Evolutionary conservation across 2,888 invertebrate species (phyloP).

Genomic region (Pristionchus exspectatus): DNA sequence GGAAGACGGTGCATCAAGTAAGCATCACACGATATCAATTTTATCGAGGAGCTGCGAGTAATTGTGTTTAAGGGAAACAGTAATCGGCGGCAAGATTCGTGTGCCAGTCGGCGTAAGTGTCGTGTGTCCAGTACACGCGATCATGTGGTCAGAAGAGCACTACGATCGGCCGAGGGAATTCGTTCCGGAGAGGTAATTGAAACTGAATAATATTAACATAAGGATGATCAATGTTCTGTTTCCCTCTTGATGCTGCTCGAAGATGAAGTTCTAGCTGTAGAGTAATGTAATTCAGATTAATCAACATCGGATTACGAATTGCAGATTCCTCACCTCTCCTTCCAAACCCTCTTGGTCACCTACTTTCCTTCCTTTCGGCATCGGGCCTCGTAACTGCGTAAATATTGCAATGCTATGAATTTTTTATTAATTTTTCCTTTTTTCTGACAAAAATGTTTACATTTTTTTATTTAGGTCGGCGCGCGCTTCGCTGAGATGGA

Average conservation of each 20-base stretch:
- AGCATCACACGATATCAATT: neutral
- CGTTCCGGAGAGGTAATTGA: conserved; percentile 35
- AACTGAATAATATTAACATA: too few relatives aligned
- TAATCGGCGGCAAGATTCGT: neutral
- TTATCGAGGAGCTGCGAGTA: too few relatives aligned
- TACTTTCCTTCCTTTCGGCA: conserved; percentile 41
- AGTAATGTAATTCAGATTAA: too few relatives aligned
- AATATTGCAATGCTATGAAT: too few relatives aligned
- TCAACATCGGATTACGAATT: too few relatives aligned
- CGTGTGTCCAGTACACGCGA: conserved; percentile 34
- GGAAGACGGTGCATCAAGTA: conserved; percentile 37
- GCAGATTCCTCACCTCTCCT: conserved; percentile 3
- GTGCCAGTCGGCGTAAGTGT: conserved; percentile 49
- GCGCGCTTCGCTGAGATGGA: conserved; percentile 54
- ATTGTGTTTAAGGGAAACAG: conserved; percentile 9
- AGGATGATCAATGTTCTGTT: too few relatives aligned
- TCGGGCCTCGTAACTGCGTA: conserved; percentile 49
- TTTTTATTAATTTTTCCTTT: too few relatives aligned
- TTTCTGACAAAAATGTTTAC: too few relatives aligned
- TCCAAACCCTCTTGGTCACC: neutral
- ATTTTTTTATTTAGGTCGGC: too few relatives aligned
- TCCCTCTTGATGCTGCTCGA: neutral
- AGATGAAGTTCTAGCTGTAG: neutral
- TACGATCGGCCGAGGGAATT: conserved; percentile 29
- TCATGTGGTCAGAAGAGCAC: conserved; percentile 36